A percentile compares a stretch with the other conserved stretches of the same genome.
phyloP scores from a whole-genome alignment of 2,888 invertebrate species.

The Tetropium fuscum region DNA sequence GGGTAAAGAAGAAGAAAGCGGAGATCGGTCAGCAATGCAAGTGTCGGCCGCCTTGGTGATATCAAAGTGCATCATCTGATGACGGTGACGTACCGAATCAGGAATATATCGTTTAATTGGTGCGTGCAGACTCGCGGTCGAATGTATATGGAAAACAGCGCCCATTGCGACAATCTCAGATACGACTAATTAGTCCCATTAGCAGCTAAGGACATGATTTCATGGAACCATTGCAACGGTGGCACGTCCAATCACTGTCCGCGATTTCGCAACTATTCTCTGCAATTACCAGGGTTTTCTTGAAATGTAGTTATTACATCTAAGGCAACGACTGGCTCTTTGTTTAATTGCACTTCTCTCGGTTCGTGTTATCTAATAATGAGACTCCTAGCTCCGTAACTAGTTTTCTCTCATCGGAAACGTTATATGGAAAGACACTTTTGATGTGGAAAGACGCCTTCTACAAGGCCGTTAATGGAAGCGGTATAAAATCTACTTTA shows the following conservation, averaged over 20 bases:
- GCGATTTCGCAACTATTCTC: slow-evolving; percentile 45
- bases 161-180: slow-evolving; percentile 62
- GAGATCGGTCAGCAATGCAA: slow-evolving; percentile 30
- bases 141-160: slow-evolving; percentile 55
- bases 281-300: slow-evolving; percentile 52
- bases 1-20: slow-evolving; percentile 13
- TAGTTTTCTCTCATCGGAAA: slow-evolving; percentile 13
- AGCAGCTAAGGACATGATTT: slow-evolving; percentile 58
- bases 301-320: slow-evolving; percentile 54
- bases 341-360: slow-evolving; percentile 46
- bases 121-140: slow-evolving; percentile 53
- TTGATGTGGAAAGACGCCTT: slow-evolving; percentile 16
- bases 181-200: slow-evolving; percentile 60
- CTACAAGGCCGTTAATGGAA: neutral
- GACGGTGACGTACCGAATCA: slow-evolving; percentile 51
- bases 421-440: slow-evolving; percentile 1
- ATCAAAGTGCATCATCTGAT: slow-evolving; percentile 50
- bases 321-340: slow-evolving; percentile 44
- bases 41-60: slow-evolving; percentile 41
- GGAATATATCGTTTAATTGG: slow-evolving; percentile 57
- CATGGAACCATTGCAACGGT: slow-evolving; percentile 56
- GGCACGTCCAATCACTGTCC: slow-evolving; percentile 57
- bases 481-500: neutral
- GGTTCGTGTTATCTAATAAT: slow-evolving; percentile 39
- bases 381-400: neutral